Base-by-base conservation (phyloP, 2,888 invertebrate species). In the Drosophila meridiana region DNA sequence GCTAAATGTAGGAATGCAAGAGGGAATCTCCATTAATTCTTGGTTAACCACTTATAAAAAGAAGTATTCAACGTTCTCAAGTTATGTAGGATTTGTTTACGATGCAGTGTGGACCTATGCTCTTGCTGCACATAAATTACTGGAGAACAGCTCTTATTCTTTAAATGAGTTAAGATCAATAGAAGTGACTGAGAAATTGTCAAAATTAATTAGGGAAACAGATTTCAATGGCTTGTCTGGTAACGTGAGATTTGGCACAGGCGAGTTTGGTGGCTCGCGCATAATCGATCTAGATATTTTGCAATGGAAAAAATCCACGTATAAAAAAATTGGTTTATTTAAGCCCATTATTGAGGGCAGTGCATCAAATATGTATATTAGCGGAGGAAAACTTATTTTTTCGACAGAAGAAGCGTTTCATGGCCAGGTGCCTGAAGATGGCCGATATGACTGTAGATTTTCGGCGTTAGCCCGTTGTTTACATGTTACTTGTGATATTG, bases 101-200 rank as follows among this genome's bases (percentile, higher is more conserved):
- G 97, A 97, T 92, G 97, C 96, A 0, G 96, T 97, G 59, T 97
- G 97, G 97, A 95, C 95, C 0, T 97, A 96, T 91, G 97, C 96
- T 4, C 93, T 95, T 43, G 97, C 96, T 0, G 93, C 96, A 36
- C 95, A 96, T 87, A 94, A 94, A 76, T 93, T 97, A 0, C 92
- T 96, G 0, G 94, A 93, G 58, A 94, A 94, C 59, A 94, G 90
- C 38, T 67, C 77, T 0, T 75, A 80, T 40, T 81, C 88, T 0
- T 55, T 90, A 0, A 77, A 82, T 43, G 74, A 80, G 67, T 67
- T 93, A n/a, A 83, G 90, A 32, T 78, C 80, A 2, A 65, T 65
- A 4, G 58, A 73, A 5, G 84, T 90, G 6, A 81, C 79, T 0
- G 74, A 78, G 26, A 94, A 94, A 68, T 94, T 96, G 55, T 95